Evolutionary conservation across 1,140 invertebrate genomes (phyloP).

Genomic region (Halesus radiatus): DNA sequence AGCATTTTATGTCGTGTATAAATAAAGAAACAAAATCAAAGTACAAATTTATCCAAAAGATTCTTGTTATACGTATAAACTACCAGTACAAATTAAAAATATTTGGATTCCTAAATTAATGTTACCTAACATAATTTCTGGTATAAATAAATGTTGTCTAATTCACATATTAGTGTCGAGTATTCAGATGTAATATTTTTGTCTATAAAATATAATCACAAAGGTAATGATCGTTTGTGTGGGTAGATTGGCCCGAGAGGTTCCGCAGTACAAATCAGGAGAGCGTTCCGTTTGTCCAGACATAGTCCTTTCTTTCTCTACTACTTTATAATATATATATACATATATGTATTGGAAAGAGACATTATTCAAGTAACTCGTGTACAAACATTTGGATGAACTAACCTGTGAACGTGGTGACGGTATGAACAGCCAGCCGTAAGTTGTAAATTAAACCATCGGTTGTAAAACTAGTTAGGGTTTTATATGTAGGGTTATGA

Average conservation of each 20-base stretch:
- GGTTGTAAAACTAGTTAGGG: conserved; percentile 72
- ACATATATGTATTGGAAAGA: conserved; percentile 39
- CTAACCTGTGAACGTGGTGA: conserved; percentile 40
- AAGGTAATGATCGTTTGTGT: conserved; percentile 1
- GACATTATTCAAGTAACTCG: conserved; percentile 32
- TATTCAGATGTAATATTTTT: conserved; percentile 49
- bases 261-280: not conserved
- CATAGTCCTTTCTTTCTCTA: conserved; percentile 32
- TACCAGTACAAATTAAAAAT: conserved; percentile 69
- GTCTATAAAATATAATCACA: conserved; percentile 31
- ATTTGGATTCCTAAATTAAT: conserved; percentile 66
- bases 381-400: conserved; percentile 43
- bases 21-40: conserved; percentile 63
- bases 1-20: conserved; percentile 57
- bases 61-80: conserved; percentile 65
- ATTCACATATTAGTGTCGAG: conserved; percentile 48
- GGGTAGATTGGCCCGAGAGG: not conserved
- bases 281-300: conserved; percentile 25
- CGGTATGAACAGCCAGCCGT: conserved; percentile 45
- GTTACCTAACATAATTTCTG: conserved; percentile 69
- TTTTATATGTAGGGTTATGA: conserved; percentile 71
- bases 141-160: conserved; percentile 58
- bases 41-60: conserved; percentile 67
- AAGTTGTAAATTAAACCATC: conserved; percentile 63
- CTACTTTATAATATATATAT: conserved; percentile 12